Conservation (phyloP, 2,888 invertebrate species). For the Oscheius myriophilus region DNA sequence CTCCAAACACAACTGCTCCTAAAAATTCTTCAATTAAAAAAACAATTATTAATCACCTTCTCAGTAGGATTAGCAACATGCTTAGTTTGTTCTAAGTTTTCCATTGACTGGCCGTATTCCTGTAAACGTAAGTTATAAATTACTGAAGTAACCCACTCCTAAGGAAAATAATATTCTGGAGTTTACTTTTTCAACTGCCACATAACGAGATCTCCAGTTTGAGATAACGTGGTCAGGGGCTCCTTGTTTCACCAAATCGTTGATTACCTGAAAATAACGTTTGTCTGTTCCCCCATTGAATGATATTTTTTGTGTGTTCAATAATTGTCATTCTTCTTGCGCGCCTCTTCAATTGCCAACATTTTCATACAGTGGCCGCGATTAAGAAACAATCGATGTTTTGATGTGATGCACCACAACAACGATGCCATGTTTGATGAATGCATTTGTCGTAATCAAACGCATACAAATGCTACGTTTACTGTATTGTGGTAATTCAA, state of each 20-base stretch:
- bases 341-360: too few species aligned
- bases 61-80: conserved; percentile 27
- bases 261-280: conserved; percentile 35
- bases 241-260: conserved; percentile 27
- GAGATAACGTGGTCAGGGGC: conserved; percentile 30
- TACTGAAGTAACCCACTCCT: conserved; percentile 41
- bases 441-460: too few species aligned
- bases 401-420: too few species aligned
- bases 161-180: conserved; percentile 48
- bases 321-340: too few species aligned
- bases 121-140: too few species aligned
- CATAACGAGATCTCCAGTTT: conserved; percentile 51
- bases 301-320: too few species aligned
- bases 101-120: conserved; percentile 46
- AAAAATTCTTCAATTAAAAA: background rate
- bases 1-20: conserved; percentile 30
- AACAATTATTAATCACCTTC: conserved; percentile 8
- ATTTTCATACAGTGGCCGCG: too few species aligned
- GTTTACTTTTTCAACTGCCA: conserved; percentile 40
- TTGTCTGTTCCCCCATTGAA: too few species aligned
- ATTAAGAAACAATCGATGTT: too few species aligned
- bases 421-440: too few species aligned
- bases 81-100: conserved; percentile 24
- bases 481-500: too few species aligned
- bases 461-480: too few species aligned